A percentile compares a stretch with the other conserved stretches of the same genome.
Evolutionary conservation across 1,140 invertebrate genomes (phyloP).

Genomic region (Zaprionus kolodkinae): DNA sequence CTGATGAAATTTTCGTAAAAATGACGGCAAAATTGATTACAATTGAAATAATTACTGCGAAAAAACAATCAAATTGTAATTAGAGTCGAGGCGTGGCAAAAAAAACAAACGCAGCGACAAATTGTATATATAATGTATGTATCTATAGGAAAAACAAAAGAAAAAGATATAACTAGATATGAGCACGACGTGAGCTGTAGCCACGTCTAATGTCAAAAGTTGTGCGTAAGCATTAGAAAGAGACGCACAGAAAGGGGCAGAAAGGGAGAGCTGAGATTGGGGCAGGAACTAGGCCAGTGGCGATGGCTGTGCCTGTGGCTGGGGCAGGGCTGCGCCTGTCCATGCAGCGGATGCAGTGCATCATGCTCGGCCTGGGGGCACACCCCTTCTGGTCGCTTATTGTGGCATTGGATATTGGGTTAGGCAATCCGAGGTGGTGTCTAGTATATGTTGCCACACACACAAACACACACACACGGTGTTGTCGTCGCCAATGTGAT

Average conservation of each 20-base stretch:
- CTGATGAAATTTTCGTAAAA: slow-evolving; percentile 67
- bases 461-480: slow-evolving; percentile 9
- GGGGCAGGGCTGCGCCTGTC: slow-evolving; percentile 23
- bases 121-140: slow-evolving; percentile 50
- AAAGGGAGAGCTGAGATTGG: slow-evolving; percentile 22
- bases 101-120: slow-evolving; percentile 47
- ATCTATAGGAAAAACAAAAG: slow-evolving; percentile 12
- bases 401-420: slow-evolving; percentile 36
- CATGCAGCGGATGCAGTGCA: slow-evolving; percentile 52
- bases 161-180: slow-evolving; percentile 31
- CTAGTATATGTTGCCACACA: slow-evolving; percentile 19
- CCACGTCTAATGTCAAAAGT: slow-evolving; percentile 35
- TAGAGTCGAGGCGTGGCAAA: slow-evolving; percentile 46
- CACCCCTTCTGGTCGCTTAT: slow-evolving; percentile 34
- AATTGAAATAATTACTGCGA: slow-evolving; percentile 78
- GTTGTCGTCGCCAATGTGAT: slow-evolving; percentile 46
- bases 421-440: slow-evolving; percentile 25
- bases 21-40: slow-evolving; percentile 72
- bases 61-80: slow-evolving; percentile 78
- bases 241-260: slow-evolving; percentile 47
- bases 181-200: slow-evolving; percentile 13
- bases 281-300: not conserved
- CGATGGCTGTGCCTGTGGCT: not conserved
- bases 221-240: slow-evolving; percentile 45
- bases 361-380: slow-evolving; percentile 36